Conservation (phyloP, 2,797 vertebrate genomes). For the Sebastes itinus region DNA sequence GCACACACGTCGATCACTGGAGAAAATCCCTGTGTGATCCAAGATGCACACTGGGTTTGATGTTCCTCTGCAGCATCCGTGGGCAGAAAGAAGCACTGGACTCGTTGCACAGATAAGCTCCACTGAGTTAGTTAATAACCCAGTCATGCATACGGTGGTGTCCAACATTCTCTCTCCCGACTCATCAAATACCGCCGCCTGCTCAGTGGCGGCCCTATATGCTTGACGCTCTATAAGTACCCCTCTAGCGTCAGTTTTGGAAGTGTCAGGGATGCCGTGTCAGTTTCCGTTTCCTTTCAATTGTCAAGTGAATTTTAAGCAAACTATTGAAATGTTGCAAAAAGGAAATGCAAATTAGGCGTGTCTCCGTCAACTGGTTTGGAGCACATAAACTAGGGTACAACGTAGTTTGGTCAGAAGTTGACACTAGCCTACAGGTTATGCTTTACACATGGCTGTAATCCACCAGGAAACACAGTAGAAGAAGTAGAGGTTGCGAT, state of each 20-base stretch:
- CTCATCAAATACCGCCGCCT: not conserved
- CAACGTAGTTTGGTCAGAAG: not conserved
- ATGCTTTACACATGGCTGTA: accelerated
- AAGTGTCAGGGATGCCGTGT: too few relatives aligned
- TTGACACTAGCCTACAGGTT: accelerated
- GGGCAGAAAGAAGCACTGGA: not conserved
- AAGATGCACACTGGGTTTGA: not conserved
- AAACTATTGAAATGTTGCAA: not conserved
- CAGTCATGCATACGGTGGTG: not conserved
- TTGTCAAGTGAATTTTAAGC: not conserved
- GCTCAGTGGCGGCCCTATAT: not conserved
- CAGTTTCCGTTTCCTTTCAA: not conserved
- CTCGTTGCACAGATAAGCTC: not conserved
- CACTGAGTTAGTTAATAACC: not conserved
- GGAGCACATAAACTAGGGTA: not conserved
- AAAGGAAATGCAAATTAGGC: not conserved
- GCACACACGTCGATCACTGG: not conserved
- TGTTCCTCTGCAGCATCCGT: not conserved
- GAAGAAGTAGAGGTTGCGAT: too few relatives aligned
- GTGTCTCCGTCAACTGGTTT: not conserved
- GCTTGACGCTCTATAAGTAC: not conserved
- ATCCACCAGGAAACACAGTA: accelerated
- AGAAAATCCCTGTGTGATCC: not conserved
- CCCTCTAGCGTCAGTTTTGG: not conserved
- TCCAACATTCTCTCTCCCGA: not conserved